These are phyloP conservation scores for Halictus rubicundus DNA, from an alignment of 1,140 invertebrate species.

Conservation along the genomic window DNA sequence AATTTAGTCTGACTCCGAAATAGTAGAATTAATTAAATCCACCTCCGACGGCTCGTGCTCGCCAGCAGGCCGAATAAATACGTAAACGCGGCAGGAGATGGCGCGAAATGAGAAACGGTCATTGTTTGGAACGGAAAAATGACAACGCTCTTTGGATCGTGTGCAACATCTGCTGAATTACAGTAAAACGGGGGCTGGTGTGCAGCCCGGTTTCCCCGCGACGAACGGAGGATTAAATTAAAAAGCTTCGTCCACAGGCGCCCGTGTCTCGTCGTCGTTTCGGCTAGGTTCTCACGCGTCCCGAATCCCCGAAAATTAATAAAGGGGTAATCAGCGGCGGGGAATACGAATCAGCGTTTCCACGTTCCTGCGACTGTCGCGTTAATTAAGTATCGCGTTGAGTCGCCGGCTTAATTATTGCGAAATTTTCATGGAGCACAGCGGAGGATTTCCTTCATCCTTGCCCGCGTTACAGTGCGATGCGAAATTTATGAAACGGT, in stretches of 20 bases:
- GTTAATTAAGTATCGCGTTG: slow-evolving; percentile 19
- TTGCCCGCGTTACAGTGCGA: not conserved
- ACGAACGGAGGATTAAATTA: slow-evolving; percentile 21
- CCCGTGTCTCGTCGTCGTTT: not conserved
- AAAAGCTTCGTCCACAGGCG: slow-evolving; percentile 14
- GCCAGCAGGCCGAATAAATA: not conserved
- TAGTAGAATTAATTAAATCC: not conserved
- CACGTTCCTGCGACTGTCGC: not conserved
- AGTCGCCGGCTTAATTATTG: not conserved
- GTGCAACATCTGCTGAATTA: slow-evolving; percentile 33
- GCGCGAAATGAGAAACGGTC: not conserved
- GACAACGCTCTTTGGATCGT: slow-evolving; percentile 6
- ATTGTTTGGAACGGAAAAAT: not conserved
- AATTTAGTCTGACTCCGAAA: not conserved
- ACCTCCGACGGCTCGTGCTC: not conserved
- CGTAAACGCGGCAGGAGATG: not conserved
- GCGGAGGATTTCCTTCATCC: not conserved
- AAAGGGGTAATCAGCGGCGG: slow-evolving; percentile 8
- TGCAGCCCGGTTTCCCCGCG: not conserved
- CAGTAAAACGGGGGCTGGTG: not conserved
- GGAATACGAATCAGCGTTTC: not conserved
- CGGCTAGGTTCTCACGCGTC: not conserved
- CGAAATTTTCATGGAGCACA: not conserved
- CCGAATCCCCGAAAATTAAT: slow-evolving; percentile 22
- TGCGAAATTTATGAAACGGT: too few species aligned